phyloP scores from a whole-genome alignment of 2,797 vertebrate species.

The Malacoctenus gilli region DNA sequence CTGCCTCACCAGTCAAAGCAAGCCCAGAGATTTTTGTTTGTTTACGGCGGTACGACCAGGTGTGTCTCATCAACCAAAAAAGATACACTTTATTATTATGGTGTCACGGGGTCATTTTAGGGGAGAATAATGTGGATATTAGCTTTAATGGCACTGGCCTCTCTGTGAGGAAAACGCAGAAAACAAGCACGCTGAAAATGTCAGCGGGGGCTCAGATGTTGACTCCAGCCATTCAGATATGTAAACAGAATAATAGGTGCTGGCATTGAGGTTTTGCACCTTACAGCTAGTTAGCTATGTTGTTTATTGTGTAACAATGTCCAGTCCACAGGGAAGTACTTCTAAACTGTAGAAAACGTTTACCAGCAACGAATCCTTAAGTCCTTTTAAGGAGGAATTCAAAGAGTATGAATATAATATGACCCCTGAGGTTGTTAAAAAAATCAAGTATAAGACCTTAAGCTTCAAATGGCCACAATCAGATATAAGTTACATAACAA shows the following conservation, averaged over 20 bases:
- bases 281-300: conserved; percentile 19
- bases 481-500: no score
- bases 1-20: conserved; percentile 65
- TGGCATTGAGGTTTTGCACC: conserved; percentile 11
- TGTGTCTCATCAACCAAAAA: conserved; percentile 59
- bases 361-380: no score
- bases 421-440: no score
- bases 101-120: conserved; percentile 37
- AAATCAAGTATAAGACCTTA: no score
- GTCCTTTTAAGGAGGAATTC: no score
- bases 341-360: no score
- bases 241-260: neutral
- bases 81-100: conserved; percentile 51
- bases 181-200: neutral
- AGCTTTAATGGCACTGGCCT: neutral
- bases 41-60: conserved; percentile 61
- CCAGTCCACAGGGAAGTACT: neutral
- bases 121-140: conserved; percentile 24
- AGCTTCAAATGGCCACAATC: no score
- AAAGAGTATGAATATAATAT: no score
- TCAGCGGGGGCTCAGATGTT: neutral
- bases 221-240: neutral
- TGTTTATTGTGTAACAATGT: conserved; percentile 14
- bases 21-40: conserved; percentile 67
- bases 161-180: neutral